Evolutionary conservation across 2,113 vertebrate genomes (phyloP).

Genomic region (Callaeas wilsoni): DNA sequence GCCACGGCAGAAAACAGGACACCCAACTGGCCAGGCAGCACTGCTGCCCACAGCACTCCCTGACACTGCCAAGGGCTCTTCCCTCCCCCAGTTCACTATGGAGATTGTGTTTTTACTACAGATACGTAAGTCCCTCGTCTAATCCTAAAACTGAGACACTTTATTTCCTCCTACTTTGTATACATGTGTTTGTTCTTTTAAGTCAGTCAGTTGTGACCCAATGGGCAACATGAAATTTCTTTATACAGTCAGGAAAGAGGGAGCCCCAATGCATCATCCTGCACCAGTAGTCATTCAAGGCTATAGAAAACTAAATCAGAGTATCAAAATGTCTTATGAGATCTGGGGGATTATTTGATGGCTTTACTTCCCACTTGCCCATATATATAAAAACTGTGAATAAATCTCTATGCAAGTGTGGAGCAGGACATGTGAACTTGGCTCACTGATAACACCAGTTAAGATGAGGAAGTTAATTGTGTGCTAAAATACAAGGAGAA

Average conservation of each 20-base stretch:
- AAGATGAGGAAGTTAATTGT: not conserved
- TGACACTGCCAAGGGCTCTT: not conserved
- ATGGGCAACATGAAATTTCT: not conserved
- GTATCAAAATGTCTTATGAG: not conserved
- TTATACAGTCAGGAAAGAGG: not conserved
- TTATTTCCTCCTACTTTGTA: not conserved
- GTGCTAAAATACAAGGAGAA: not conserved
- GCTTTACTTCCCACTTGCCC: not conserved
- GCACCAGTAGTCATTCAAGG: not conserved
- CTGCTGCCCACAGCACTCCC: not conserved
- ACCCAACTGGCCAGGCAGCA: not conserved
- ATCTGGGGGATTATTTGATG: not conserved
- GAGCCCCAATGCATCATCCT: not conserved
- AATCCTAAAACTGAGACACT: not conserved
- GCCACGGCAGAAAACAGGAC: not conserved
- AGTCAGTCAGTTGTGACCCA: not conserved
- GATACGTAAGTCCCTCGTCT: not conserved
- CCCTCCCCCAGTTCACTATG: rapidly evolving
- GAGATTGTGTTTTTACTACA: not conserved
- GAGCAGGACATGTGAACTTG: not conserved
- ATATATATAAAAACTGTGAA: not conserved
- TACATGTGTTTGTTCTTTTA: not conserved
- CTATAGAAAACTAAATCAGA: not conserved
- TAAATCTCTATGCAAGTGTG: not conserved
- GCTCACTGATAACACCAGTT: rapidly evolving